Percentiles rank a stretch among this genome's conserved stretches.
Evolutionary conservation across 2,888 invertebrate genomes (phyloP).

Genomic region (Dendrolimus houi): DNA sequence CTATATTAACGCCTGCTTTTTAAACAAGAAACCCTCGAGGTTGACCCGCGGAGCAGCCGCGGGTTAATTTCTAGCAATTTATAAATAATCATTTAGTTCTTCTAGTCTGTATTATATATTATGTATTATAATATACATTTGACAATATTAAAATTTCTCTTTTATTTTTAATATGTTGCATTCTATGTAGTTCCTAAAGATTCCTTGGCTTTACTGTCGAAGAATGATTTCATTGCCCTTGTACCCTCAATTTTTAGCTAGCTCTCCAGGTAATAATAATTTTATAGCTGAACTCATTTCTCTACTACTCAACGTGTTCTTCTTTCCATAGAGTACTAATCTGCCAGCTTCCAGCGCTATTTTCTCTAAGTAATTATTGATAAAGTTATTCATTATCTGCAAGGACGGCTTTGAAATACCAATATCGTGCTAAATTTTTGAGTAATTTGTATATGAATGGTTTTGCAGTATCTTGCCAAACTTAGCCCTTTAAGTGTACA

Average conservation of each 20-base stretch:
- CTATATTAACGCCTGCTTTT: too few species aligned
- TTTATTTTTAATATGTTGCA: too few species aligned
- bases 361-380: slow-evolving; percentile 84
- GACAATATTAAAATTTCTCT: too few species aligned
- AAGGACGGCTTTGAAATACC: slow-evolving; percentile 83
- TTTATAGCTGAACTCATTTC: slow-evolving; percentile 83
- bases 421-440: slow-evolving; percentile 72
- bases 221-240: slow-evolving; percentile 64
- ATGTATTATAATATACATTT: too few species aligned
- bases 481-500: slow-evolving; percentile 12
- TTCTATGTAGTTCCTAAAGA: too few species aligned
- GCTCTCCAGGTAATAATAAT: slow-evolving; percentile 81
- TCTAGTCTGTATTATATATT: too few species aligned
- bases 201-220: slow-evolving; percentile 36
- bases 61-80: too few species aligned
- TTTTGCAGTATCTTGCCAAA: slow-evolving; percentile 14
- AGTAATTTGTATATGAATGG: slow-evolving; percentile 78
- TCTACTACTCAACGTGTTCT: slow-evolving; percentile 79
- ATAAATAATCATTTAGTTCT: too few species aligned
- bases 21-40: too few species aligned
- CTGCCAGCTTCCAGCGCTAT: slow-evolving; percentile 81
- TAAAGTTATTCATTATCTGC: slow-evolving; percentile 85
- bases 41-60: too few species aligned
- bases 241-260: slow-evolving; percentile 82
- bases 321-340: slow-evolving; percentile 78